These are phyloP conservation scores for Ptychochromis oligacanthus DNA, from an alignment of 2,113 vertebrate genomes.

Conservation along the genomic window DNA sequence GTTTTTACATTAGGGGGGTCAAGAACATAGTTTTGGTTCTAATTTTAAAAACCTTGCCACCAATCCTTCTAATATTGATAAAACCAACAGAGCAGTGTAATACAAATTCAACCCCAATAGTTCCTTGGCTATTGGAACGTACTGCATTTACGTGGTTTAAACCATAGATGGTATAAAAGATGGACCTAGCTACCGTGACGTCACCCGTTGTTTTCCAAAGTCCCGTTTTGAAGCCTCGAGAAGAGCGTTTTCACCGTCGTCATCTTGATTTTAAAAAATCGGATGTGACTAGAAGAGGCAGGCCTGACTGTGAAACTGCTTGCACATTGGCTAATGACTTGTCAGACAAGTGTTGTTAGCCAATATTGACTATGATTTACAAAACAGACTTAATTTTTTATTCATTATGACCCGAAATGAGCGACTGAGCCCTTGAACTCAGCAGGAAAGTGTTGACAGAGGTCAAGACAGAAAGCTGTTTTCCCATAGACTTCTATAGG, in stretches of 20 bases:
- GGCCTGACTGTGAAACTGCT: neutral
- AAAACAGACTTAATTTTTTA: neutral
- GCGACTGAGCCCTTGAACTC: too few species aligned
- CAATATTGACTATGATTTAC: neutral
- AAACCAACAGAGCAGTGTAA: neutral
- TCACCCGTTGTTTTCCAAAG: neutral
- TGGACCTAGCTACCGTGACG: neutral
- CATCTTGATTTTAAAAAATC: neutral
- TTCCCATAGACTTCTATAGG: neutral
- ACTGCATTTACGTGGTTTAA: neutral
- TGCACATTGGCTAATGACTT: too few species aligned
- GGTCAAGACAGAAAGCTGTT: neutral
- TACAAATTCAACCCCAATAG: neutral
- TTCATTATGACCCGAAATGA: too few species aligned
- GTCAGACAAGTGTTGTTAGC: too few species aligned
- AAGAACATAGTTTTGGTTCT: neutral
- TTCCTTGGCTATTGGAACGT: neutral
- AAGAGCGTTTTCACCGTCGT: neutral
- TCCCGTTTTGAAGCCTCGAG: neutral
- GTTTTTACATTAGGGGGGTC: too few species aligned
- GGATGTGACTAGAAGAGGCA: neutral
- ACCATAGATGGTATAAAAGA: neutral
- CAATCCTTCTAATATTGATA: neutral
- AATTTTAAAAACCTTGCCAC: neutral
- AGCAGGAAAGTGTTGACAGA: accelerated